Percentiles rank a stretch among this genome's conserved stretches.
Conservation (phyloP, 2,888 invertebrate genomes). For the Enoplolaimus lenunculus region DNA sequence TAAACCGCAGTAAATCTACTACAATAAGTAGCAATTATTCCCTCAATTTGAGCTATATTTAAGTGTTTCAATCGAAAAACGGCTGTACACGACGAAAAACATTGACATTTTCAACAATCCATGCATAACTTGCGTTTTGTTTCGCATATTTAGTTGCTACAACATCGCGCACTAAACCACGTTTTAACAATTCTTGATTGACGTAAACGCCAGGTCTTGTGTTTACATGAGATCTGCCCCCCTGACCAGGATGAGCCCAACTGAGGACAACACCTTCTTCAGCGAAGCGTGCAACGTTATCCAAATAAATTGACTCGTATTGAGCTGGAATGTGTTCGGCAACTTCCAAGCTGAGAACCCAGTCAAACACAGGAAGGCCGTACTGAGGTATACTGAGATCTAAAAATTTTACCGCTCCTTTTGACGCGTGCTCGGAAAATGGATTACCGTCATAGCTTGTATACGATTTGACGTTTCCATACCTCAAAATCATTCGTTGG, state of each 20-base stretch:
- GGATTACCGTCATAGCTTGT: conserved; percentile 18
- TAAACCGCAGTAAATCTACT: too few relatives aligned
- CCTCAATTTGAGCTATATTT: too few relatives aligned
- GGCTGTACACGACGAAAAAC: too few relatives aligned
- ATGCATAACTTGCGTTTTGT: too few relatives aligned
- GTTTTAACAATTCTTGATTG: too few relatives aligned
- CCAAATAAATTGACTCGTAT: conserved; percentile 20
- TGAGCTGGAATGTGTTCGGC: conserved; percentile 23
- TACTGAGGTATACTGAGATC: conserved; percentile 23
- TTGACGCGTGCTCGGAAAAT: conserved; percentile 13
- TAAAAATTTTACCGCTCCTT: conserved; percentile 20
- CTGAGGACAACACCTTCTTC: conserved; percentile 22
- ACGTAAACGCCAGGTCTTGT: too few relatives aligned
- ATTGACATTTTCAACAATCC: too few relatives aligned
- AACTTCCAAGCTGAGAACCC: conserved; percentile 24
- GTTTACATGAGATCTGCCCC: conserved; percentile 15
- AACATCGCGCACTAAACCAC: too few relatives aligned
- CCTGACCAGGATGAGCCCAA: conserved; percentile 22
- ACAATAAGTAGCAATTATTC: too few relatives aligned
- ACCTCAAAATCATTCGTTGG: background rate
- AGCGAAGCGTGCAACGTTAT: conserved; percentile 22
- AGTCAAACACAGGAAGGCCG: conserved; percentile 20
- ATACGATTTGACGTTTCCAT: background rate
- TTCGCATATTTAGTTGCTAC: too few relatives aligned
- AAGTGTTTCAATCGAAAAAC: too few relatives aligned